Evolutionary conservation across 2,888 invertebrate species (phyloP).

Genomic region (Aricia artaxerxes): DNA sequence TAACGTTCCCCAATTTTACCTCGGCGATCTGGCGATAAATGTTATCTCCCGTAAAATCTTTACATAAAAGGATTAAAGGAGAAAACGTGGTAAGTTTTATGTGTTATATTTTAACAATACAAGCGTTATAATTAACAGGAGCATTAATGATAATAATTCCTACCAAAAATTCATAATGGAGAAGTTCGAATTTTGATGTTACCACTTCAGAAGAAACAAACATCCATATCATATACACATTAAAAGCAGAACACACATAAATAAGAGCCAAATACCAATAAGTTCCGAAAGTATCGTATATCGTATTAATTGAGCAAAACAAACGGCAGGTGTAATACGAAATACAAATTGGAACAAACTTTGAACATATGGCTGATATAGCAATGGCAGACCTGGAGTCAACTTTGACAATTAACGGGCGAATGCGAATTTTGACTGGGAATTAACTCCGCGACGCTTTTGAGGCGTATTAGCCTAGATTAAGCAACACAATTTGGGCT

Average conservation of each 20-base stretch:
- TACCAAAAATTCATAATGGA: background rate
- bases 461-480: conserved; percentile 43
- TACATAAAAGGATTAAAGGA: background rate
- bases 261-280: conserved; percentile 8
- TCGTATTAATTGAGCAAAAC: conserved; percentile 24
- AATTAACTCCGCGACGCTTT: conserved; percentile 53
- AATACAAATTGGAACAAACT: conserved; percentile 47
- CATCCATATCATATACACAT: conserved; percentile 9
- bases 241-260: conserved; percentile 33
- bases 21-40: conserved; percentile 39
- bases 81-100: conserved; percentile 3
- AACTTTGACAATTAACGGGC: conserved; percentile 66
- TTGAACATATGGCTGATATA: conserved; percentile 49
- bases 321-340: conserved; percentile 26
- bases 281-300: background rate
- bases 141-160: background rate
- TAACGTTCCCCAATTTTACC: conserved; percentile 42
- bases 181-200: background rate
- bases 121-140: background rate
- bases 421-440: conserved; percentile 54
- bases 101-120: background rate
- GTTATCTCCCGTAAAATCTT: conserved; percentile 34
- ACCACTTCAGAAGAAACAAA: background rate
- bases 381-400: conserved; percentile 42
- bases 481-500: conserved; percentile 44